Evolutionary conservation across 2,888 invertebrate species (phyloP), one percentile per base, ranked within the genome.

Genomic region (Ophraella communa): DNA sequence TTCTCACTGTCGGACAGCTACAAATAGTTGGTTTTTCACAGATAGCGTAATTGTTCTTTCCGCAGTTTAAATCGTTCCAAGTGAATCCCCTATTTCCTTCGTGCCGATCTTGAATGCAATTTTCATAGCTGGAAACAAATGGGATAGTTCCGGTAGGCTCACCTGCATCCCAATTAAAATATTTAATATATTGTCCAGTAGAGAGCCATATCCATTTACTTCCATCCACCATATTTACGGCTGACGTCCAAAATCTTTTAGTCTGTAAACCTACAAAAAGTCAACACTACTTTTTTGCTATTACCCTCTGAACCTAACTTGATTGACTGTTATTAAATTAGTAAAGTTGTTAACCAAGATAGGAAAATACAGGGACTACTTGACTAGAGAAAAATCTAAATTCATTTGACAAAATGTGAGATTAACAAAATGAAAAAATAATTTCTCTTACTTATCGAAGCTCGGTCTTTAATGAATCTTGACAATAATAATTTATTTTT

Each of bases 11-110:
- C 2, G 49, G 10, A 53, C 60, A 60, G 2, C 18, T 27, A 47
- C 65, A 62, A 4, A 20, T 27, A 23, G 44, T 20, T 30, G 62
- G 58, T 24, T 17, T 57, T 54, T 65, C 58, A 23, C 65, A 65
- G 17, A 65, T 65, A 8, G 49, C 52, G 3, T 47, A 58, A 53
- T 62, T 39, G 18, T 58, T 39, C 1, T 21, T 20, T 10, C 45
- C 39, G 42, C 65, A 65, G 23, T 53, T 52, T 42, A 65, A 47
- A 47, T 65, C 65, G 23, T 65, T 65, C 65, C 65, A 65, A 8
- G 65, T 65, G 33, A 65, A 62, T 39, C 65, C 65, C 14, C 60
- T 39, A 11, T 30, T 52, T 20, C 60, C 62, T 24, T 62, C 65
- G n/a, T 62, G 61, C 20, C 65, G 33, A 17, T 21, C 62, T 54